Evolutionary conservation across 2,797 vertebrate genomes (phyloP).

Genomic region (Coilia nasus): DNA sequence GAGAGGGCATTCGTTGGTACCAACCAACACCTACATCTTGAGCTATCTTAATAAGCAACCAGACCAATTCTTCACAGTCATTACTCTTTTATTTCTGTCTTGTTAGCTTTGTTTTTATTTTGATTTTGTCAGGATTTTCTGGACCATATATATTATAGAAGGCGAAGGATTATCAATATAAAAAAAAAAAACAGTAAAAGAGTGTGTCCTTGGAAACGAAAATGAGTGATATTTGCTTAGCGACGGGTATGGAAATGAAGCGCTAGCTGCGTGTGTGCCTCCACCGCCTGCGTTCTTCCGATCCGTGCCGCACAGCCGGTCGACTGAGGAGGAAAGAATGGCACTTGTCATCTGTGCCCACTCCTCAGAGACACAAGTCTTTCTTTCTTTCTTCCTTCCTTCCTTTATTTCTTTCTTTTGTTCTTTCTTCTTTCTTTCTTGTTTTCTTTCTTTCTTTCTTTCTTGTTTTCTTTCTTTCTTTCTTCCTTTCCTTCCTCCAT

Average conservation of each 20-base stretch:
- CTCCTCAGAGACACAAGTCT: conserved; percentile 32
- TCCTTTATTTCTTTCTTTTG: no score
- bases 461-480: background rate
- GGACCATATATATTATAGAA: background rate
- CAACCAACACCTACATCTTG: background rate
- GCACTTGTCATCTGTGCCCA: conserved; percentile 46
- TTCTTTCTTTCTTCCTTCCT: background rate
- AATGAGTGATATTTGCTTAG: background rate
- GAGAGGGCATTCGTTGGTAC: background rate
- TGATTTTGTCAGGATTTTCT: background rate
- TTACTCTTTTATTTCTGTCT: background rate
- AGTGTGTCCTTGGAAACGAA: background rate
- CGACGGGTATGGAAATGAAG: background rate
- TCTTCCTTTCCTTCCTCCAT: conserved; percentile 29
- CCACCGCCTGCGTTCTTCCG: background rate
- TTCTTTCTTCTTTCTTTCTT: no score
- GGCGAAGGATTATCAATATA: background rate
- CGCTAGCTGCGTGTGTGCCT: background rate
- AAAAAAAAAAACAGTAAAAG: background rate
- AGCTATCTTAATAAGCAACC: background rate
- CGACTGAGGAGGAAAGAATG: conserved; percentile 41
- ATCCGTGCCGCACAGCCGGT: background rate
- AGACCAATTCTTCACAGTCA: background rate
- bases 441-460: no score
- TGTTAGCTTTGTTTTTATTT: background rate